These are phyloP conservation scores for Spermophilus dauricus DNA, from an alignment of 2,113 vertebrate species.

Conservation along the genomic window DNA sequence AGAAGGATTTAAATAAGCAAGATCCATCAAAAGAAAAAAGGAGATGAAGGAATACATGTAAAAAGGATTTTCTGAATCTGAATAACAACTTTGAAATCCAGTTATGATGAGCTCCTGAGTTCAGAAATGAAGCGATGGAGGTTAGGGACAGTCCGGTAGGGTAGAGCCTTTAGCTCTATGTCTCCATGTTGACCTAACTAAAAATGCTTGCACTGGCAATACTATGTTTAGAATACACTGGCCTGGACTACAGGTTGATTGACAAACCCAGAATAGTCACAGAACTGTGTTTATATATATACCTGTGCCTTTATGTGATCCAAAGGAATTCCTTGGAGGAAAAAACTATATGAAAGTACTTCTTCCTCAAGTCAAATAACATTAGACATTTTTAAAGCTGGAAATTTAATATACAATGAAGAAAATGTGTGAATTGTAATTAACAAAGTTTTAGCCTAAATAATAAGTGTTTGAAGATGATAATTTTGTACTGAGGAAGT, in stretches of 20 bases:
- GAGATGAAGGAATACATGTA: neutral
- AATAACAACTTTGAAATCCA: neutral
- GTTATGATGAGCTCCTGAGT: neutral
- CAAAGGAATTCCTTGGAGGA: neutral
- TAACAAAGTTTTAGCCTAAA: neutral
- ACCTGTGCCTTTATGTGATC: neutral
- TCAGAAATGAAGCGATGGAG: neutral
- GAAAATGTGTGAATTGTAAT: neutral
- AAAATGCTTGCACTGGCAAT: too few relatives aligned
- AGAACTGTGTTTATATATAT: neutral
- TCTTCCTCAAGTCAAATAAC: neutral
- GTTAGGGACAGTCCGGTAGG: too few relatives aligned
- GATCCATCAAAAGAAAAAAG: neutral
- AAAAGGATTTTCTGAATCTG: neutral
- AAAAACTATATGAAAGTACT: neutral
- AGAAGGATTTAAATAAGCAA: neutral
- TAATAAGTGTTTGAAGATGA: neutral
- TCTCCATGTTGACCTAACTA: too few relatives aligned
- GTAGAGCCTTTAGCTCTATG: neutral
- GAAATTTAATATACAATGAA: neutral
- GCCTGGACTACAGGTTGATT: fast-evolving
- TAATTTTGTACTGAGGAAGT: neutral
- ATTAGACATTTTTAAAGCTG: neutral
- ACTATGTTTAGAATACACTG: neutral
- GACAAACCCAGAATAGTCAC: neutral